phyloP scores from a whole-genome alignment of 2,797 vertebrate genomes.

The Taenioides sp. region DNA sequence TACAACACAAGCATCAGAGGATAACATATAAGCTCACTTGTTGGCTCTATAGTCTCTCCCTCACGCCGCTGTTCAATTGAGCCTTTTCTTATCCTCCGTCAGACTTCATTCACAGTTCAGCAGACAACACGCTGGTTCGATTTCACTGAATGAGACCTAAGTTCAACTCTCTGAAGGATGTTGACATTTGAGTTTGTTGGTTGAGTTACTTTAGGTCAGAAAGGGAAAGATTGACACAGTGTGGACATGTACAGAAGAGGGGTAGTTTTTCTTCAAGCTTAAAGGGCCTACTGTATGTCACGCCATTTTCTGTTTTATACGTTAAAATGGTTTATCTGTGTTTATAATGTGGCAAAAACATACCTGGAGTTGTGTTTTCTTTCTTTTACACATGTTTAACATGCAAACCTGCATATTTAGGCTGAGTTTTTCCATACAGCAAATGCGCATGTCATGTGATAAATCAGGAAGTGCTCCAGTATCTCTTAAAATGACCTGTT shows the following conservation, averaged over 20 bases:
- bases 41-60: background rate
- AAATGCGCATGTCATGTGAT: no score
- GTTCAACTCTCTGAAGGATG: background rate
- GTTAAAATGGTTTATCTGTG: no score
- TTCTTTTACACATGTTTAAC: no score
- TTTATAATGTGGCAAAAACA: no score
- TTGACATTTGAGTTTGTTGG: background rate
- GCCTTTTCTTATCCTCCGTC: background rate
- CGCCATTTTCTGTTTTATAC: no score
- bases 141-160: background rate
- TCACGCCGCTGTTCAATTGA: background rate
- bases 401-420: no score
- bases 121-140: background rate
- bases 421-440: no score
- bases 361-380: no score
- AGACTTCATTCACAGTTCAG: slow-evolving; percentile 2
- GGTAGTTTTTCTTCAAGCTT: no score
- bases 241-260: background rate
- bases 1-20: background rate
- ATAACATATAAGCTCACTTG: background rate
- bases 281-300: no score
- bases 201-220: background rate
- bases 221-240: background rate
- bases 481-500: no score
- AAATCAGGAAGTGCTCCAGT: no score